These are phyloP conservation scores for Gastracanthus pulcherrimus DNA, from an alignment of 2,888 invertebrate genomes.

Conservation along the genomic window DNA sequence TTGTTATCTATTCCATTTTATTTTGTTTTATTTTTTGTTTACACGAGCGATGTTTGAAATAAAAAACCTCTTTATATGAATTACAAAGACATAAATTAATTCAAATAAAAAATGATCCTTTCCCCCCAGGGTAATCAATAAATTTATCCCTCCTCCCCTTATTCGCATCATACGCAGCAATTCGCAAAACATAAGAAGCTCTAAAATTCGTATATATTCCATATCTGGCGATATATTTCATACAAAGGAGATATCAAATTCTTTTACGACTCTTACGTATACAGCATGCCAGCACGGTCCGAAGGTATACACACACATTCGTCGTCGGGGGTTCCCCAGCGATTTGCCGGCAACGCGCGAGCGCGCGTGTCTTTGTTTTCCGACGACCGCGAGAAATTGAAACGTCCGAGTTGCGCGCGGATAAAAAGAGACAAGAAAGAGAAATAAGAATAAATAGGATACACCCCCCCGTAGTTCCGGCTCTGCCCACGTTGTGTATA, in stretches of 20 bases:
- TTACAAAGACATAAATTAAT: background rate
- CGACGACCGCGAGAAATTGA: background rate
- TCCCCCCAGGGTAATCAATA: background rate
- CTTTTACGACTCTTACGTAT: background rate
- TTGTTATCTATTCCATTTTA: no score
- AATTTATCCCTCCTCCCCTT: background rate
- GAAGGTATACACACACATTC: background rate
- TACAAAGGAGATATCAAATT: constrained; percentile 1
- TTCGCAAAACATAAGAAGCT: background rate
- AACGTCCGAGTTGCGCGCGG: background rate
- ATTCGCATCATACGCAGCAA: background rate
- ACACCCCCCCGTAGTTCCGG: no score
- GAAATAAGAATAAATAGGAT: no score
- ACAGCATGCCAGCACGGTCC: background rate
- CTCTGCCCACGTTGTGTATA: no score
- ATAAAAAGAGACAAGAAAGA: background rate
- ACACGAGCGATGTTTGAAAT: no score
- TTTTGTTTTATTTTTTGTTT: no score
- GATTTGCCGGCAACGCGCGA: background rate
- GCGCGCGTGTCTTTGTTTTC: constrained; percentile 1
- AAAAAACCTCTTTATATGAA: no score
- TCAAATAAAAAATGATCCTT: background rate
- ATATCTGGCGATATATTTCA: background rate
- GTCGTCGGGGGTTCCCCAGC: background rate
- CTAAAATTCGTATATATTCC: background rate